phyloP scores from a whole-genome alignment of 2,797 vertebrate species.

The Sebastes kiyomatsui region DNA sequence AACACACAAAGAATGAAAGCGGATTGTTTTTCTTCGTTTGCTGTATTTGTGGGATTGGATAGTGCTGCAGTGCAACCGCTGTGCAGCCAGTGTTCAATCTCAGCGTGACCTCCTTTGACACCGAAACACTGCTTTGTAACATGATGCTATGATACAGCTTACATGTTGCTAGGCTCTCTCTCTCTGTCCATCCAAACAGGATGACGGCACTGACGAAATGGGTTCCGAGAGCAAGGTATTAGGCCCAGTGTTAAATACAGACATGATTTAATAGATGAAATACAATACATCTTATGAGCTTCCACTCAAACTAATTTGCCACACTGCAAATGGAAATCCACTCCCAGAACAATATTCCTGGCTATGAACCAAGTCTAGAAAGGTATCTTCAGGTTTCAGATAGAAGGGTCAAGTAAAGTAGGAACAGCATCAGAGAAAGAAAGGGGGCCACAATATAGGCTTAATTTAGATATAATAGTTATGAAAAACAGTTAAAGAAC shows the following conservation, averaged over 20 bases:
- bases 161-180: constrained; percentile 73
- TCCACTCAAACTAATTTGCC: constrained; percentile 25
- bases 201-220: constrained; percentile 65
- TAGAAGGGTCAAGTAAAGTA: background rate
- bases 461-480: background rate
- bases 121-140: constrained; percentile 73
- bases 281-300: constrained; percentile 51
- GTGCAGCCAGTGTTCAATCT: constrained; percentile 62
- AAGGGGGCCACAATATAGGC: background rate
- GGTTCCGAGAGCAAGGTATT: constrained; percentile 55
- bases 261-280: constrained; percentile 65
- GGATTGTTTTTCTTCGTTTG: constrained; percentile 7
- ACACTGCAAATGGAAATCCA: constrained; percentile 38
- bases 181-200: constrained; percentile 64
- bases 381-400: constrained; percentile 7
- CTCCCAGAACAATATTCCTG: constrained; percentile 63
- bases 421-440: background rate
- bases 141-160: constrained; percentile 68
- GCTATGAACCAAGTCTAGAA: constrained; percentile 27
- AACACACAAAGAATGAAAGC: background rate
- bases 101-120: constrained; percentile 69
- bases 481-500: constrained; percentile 34
- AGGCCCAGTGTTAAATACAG: constrained; percentile 66
- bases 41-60: background rate
- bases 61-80: constrained; percentile 41